Evolutionary conservation across 2,888 invertebrate genomes (phyloP), one percentile per base, ranked within the genome.

Genomic region (Epistrophe eligans): DNA sequence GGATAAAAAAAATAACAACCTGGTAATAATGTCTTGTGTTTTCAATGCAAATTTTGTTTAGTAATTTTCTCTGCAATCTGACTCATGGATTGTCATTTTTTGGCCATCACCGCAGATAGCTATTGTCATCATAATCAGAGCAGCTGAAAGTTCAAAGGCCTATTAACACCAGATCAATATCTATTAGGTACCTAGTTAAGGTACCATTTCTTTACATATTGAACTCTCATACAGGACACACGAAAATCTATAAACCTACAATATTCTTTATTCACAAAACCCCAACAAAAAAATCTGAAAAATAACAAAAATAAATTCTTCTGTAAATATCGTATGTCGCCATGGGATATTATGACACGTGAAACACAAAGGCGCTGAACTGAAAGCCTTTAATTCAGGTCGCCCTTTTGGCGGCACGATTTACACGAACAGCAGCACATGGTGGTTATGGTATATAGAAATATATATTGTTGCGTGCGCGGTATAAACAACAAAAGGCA

Each of bases 391-490:
- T 74, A 79, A 87, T 87, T 83, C 79, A 82, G 82, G 83, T 87
- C 87, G 87, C 76, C 77, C 77, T 73, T 85, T 85, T 82, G 73
- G 73, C 85, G 77, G 85, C 87, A 79, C 83, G 77, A 76, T 76
- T 84, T 71, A 55, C 71, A 70, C 64, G 40, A 24, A 52, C 24
- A 70, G 58, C 24, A 70, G 57, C 82, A 57, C 55, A 74, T 74
- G 79, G 50, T 52, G 45, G 66, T 77, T 66, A 71, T 71, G 55
- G 28, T 52, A 15, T 9, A 28, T 17, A 19, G 5, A 24, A 13
- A 8, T 13, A 55, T 55, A 32, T 24, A 24, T 24, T 72, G 45
- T 35, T 72, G 70, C 70, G 70, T 70, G 70, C 40, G 52, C 52
- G 52, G 40, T 52, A 70, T 13, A 43, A 58, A 48, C 45, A 58